Conservation (phyloP, 2,888 invertebrate species). For the Odontomyia ornata region DNA sequence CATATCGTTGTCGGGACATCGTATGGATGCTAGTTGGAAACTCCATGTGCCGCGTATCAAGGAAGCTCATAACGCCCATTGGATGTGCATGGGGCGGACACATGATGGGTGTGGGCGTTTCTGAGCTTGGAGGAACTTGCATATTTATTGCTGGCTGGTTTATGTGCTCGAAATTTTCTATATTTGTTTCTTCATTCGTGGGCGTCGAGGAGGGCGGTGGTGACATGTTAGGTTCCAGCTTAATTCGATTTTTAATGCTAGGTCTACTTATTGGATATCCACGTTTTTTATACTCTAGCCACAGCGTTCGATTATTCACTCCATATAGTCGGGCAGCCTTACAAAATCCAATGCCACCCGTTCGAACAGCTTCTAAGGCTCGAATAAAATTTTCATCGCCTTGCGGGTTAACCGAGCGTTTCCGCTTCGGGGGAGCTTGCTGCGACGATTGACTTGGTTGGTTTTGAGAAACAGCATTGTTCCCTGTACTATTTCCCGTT, state of each 20-base stretch:
- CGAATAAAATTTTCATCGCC: slow-evolving; percentile 84
- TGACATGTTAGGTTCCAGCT: slow-evolving; percentile 72
- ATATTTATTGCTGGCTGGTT: slow-evolving; percentile 63
- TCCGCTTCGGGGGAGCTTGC: slow-evolving; percentile 69
- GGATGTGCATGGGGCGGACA: slow-evolving; percentile 72
- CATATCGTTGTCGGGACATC: slow-evolving; percentile 66
- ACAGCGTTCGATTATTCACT: slow-evolving; percentile 84
- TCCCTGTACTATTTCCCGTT: not conserved
- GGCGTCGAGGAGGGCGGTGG: slow-evolving; percentile 67
- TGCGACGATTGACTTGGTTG: slow-evolving; percentile 51
- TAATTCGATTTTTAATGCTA: slow-evolving; percentile 79
- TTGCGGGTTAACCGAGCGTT: slow-evolving; percentile 81
- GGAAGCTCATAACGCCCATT: slow-evolving; percentile 74
- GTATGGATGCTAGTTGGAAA: slow-evolving; percentile 70
- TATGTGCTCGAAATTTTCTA: slow-evolving; percentile 62
- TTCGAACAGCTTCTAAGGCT: slow-evolving; percentile 82
- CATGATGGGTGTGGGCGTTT: slow-evolving; percentile 68
- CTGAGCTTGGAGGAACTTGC: slow-evolving; percentile 64
- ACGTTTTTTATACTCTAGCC: slow-evolving; percentile 85
- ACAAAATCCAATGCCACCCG: slow-evolving; percentile 86
- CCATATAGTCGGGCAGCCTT: slow-evolving; percentile 86
- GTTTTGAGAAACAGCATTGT: slow-evolving; percentile 36
- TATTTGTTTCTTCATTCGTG: slow-evolving; percentile 63
- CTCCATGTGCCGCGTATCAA: slow-evolving; percentile 77
- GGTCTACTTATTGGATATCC: slow-evolving; percentile 84